A percentile compares a stretch with the other conserved stretches of the same genome.
These are phyloP conservation scores for Spinibarbus caldwelli DNA, from an alignment of 2,797 vertebrate species.

Conservation along the genomic window DNA sequence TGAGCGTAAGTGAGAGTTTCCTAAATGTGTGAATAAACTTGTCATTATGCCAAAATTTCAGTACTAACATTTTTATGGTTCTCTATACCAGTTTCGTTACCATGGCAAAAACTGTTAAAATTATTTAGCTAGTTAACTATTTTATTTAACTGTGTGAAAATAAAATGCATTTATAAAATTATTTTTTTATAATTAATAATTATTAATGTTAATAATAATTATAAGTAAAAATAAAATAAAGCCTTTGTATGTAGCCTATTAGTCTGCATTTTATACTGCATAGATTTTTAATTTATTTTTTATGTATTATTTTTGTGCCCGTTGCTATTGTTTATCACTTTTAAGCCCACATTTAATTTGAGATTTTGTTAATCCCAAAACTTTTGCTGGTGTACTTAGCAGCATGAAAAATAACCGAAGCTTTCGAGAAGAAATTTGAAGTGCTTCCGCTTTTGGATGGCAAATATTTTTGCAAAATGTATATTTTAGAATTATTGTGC, in stretches of 20 bases:
- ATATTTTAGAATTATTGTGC: not conserved
- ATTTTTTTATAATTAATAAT: too few relatives aligned
- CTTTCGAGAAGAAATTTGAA: too few relatives aligned
- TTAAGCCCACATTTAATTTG: too few relatives aligned
- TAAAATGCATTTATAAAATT: not conserved
- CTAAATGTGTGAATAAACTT: not conserved
- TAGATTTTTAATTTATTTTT: too few relatives aligned
- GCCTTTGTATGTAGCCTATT: too few relatives aligned
- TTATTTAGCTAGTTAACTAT: not conserved
- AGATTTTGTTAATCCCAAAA: too few relatives aligned
- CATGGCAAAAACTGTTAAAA: not conserved
- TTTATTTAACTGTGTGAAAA: not conserved
- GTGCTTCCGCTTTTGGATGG: too few relatives aligned
- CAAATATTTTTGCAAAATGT: not conserved
- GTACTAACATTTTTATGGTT: not conserved
- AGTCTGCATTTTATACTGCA: too few relatives aligned
- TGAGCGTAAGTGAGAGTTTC: conserved; percentile 79
- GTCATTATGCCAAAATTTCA: not conserved
- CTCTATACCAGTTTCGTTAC: not conserved
- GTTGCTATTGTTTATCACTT: too few relatives aligned
- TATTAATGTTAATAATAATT: not conserved
- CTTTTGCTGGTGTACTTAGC: too few relatives aligned
- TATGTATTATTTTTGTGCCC: too few relatives aligned
- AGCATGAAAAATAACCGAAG: too few relatives aligned
- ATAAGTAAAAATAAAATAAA: not conserved